Evolutionary conservation across 37 sponge, comb jelly and placozoan genomes (phyloP).

Genomic region (Spongilla lacustris): DNA sequence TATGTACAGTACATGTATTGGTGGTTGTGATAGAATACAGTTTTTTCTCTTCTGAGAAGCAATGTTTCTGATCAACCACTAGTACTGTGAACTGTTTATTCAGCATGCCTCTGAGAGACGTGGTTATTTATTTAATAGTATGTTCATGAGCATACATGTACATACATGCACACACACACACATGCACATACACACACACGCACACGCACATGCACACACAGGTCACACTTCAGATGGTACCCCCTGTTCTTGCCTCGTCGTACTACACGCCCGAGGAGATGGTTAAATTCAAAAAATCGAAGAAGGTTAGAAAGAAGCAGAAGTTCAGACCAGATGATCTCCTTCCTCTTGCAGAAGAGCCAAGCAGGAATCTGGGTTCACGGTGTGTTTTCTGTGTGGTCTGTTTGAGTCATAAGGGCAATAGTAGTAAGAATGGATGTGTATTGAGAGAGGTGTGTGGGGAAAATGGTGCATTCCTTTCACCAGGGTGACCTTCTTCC

Average conservation of each 20-base stretch:
- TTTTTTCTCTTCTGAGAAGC: no score
- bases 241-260: constrained; percentile 66
- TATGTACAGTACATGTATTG: no score
- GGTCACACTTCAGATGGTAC: constrained; percentile 56
- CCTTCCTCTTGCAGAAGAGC: constrained; percentile 24
- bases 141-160: background rate
- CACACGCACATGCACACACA: constrained; percentile 4
- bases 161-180: background rate
- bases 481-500: background rate
- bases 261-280: constrained; percentile 93
- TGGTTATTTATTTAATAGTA: no score
- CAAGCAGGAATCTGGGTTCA: background rate
- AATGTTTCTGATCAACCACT: no score
- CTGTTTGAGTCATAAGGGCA: background rate
- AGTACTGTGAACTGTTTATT: no score
- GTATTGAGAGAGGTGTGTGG: no score
- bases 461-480: no score
- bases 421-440: background rate
- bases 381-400: background rate
- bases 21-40: no score
- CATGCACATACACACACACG: background rate
- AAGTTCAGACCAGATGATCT: constrained; percentile 67
- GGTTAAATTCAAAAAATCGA: constrained; percentile 86
- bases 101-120: no score
- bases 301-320: constrained; percentile 62